Evolutionary conservation across 2,888 invertebrate species (phyloP), one percentile per base, ranked within the genome.

Genomic region (Morpho helenor): DNA sequence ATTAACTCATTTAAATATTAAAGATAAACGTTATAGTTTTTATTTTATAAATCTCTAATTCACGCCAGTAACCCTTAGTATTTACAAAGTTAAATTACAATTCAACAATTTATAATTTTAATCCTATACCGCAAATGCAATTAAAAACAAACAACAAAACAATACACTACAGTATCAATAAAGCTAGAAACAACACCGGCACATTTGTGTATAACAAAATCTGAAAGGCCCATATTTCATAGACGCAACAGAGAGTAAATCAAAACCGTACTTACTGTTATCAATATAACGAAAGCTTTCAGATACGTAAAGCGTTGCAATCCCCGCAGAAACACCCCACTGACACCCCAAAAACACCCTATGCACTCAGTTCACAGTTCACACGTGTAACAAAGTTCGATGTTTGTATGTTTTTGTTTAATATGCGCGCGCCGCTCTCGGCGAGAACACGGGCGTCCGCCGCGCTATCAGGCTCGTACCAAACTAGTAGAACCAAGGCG

Each of bases 281-380:
- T 87, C 87, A 83, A 75, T 52, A 84, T 83, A 80, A 81, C 80
- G 76, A 83, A 82, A 83, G 79, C 74, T 76, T 74, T 79, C 83
- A 81, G 80, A 68, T 70, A 74, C 69, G 57, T 64, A 67, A 73
- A 72, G 80, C 80, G 79, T 79, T 82, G 73, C 74, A 73, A 68
- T 73, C 82, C 84, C 82, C 82, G 79, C 76, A 71, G 72, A 76
- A 78, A 76, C 68, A 66, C 70, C 73, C 70, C 74, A 70, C 65
- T 63, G 63, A 62, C 66, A 70, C 72, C 73, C 73, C 70, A 67
- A 73, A 53, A 67, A 31, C 54, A 54, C 54, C 54, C 54, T 53
- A 31, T 68, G 66, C 77, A 79, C 75, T 74, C 69, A 47, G 53
- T 71, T 74, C 79, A 80, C 77, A 76, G 77, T 78, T 73, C 75